Base-by-base conservation (phyloP, 2,113 vertebrate genomes). In the Chinchilla lanigera region DNA sequence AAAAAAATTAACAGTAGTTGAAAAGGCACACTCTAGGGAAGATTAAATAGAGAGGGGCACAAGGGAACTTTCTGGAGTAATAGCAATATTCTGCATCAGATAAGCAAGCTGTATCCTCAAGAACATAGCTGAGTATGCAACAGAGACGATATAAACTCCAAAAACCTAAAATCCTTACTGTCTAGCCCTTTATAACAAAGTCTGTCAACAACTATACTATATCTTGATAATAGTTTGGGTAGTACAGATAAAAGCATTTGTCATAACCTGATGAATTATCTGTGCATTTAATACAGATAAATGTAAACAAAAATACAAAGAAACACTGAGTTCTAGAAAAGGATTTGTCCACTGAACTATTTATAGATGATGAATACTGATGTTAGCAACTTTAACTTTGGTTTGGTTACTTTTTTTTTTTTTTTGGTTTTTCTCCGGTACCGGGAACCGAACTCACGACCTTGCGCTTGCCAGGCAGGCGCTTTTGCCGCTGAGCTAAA, bases 251-350 rank as follows among this genome's bases (percentile, higher is more conserved):
- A 63, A 96, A 84, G n/a, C 30, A 87, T 89, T 90, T 91, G 61
- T 91, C 56, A 75, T 91, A 90, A 95, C 33, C 60, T 78, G 80
- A 4, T 58, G 47, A 96, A 93, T 84, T 96, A 47, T 67, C 30
- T 90, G 1, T 81, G 24, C 1, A 80, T 85, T 87, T 61, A 83
- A 26, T 96, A 2, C 24, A 83, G 20, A 58, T 56, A 88, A 78
- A 92, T 95, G 69, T 90, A 94, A 95, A 86, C 52, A 81, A 95
- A 89, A 65, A 90, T 9, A 85, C 20, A 67, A 35, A 33, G 14
- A 86, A 96, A 93, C 80, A 85, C 3, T 61, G 54, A 93, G 7
- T 88, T 93, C 75, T 81, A 90, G 38, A 73, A 56, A 97, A 95
- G 44, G 47, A 85, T 75, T 93, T n/a, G 5, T 35, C 89, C 63